phyloP scores from a whole-genome alignment of 2,888 invertebrate species.

The Plutella xylostella region DNA sequence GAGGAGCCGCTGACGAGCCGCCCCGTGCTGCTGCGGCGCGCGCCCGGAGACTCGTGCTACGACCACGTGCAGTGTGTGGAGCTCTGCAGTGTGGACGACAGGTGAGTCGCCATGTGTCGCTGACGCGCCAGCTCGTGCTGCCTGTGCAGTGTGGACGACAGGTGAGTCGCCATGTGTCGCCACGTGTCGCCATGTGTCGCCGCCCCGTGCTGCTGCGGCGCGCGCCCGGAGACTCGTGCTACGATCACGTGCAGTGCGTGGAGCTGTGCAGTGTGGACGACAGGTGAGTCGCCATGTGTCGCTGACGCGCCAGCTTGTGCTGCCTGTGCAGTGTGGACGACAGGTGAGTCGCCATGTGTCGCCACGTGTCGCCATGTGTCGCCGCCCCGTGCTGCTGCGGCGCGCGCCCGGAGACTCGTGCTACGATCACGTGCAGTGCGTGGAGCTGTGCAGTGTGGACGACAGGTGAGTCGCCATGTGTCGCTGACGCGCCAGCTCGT shows the following conservation, averaged over 20 bases:
- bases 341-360: constrained; percentile 41
- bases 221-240: constrained; percentile 81
- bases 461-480: constrained; percentile 29
- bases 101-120: constrained; percentile 21
- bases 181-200: constrained; percentile 46
- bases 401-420: constrained; percentile 81
- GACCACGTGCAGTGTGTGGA: constrained; percentile 79
- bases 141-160: too few relatives aligned
- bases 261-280: constrained; percentile 42
- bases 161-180: constrained; percentile 47
- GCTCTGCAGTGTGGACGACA: constrained; percentile 40
- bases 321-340: too few relatives aligned
- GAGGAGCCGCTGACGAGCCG: constrained; percentile 35
- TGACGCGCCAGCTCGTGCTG: too few relatives aligned
- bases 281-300: constrained; percentile 23
- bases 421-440: constrained; percentile 82
- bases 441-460: constrained; percentile 43
- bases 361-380: constrained; percentile 50
- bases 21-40: constrained; percentile 71
- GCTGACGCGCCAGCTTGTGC: too few relatives aligned
- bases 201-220: constrained; percentile 67
- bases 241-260: constrained; percentile 81
- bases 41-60: constrained; percentile 81
- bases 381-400: constrained; percentile 60
- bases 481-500: too few relatives aligned